Conservation (phyloP, 2,888 invertebrate species). For the Torymus texanus region DNA sequence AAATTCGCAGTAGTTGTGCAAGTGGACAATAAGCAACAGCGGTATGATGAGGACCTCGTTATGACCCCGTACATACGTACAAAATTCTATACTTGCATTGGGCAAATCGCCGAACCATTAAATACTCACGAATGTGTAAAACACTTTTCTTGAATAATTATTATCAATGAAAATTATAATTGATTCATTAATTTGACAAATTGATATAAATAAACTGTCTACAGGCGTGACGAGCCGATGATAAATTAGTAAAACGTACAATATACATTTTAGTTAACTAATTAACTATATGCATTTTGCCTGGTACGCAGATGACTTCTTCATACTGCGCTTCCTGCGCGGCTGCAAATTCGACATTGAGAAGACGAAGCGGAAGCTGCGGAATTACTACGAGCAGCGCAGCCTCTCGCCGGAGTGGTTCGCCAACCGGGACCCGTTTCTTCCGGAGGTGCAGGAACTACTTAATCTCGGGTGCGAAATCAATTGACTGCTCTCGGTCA, state of each 20-base stretch:
- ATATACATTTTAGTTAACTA: background rate
- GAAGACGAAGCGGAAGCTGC: conserved; percentile 78
- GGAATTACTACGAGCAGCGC: conserved; percentile 78
- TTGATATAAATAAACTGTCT: no score
- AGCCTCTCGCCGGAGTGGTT: conserved; percentile 80
- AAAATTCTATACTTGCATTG: no score
- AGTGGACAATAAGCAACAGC: no score
- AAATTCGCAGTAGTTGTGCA: no score
- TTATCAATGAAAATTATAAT: no score
- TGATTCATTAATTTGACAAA: no score
- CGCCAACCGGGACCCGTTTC: conserved; percentile 77
- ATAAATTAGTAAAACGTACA: background rate
- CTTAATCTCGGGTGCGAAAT: conserved; percentile 76
- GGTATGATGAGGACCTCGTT: no score
- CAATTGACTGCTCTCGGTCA: background rate
- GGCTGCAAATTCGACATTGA: conserved; percentile 80
- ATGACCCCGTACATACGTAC: no score
- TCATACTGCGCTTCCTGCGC: conserved; percentile 78
- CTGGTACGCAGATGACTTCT: conserved; percentile 73
- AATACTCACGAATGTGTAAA: no score
- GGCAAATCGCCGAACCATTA: no score
- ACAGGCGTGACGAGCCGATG: no score
- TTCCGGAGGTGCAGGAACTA: conserved; percentile 78
- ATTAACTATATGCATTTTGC: conserved; percentile 19
- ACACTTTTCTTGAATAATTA: no score